phyloP scores from a whole-genome alignment of 2,113 vertebrate genomes.

The Neofelis nebulosa region DNA sequence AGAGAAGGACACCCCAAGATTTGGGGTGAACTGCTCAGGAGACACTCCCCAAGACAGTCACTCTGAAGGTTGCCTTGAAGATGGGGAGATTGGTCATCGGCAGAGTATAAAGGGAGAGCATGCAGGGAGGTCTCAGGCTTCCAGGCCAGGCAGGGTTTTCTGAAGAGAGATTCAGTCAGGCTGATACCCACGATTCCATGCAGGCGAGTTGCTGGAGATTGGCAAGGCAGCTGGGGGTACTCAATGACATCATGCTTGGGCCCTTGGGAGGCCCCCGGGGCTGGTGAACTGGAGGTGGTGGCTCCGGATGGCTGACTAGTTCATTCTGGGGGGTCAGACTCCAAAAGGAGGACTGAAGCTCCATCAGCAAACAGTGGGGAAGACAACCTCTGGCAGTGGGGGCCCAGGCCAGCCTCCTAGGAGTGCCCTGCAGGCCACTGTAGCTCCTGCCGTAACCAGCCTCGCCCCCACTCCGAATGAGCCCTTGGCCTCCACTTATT shows the following conservation, averaged over 20 bases:
- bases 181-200: not conserved
- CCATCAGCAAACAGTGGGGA: not conserved
- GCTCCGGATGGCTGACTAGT: not conserved
- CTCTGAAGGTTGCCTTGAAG: not conserved
- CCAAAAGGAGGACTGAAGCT: not conserved
- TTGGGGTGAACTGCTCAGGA: not conserved
- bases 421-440: rapidly evolving
- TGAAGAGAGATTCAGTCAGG: not conserved
- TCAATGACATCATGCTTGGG: not conserved
- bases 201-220: not conserved
- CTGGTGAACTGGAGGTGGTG: not conserved
- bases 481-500: not conserved
- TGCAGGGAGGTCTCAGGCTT: not conserved
- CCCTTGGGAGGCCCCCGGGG: too few relatives aligned
- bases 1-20: not conserved
- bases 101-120: rapidly evolving
- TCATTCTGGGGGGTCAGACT: not conserved
- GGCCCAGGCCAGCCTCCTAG: not conserved
- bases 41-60: rapidly evolving
- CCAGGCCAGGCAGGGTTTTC: not conserved
- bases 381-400: not conserved
- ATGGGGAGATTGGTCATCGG: not conserved
- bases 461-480: not conserved
- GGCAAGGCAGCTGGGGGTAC: not conserved
- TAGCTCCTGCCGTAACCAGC: not conserved